phyloP scores from a whole-genome alignment of 2,113 vertebrate species.

The Anhinga rufa region DNA sequence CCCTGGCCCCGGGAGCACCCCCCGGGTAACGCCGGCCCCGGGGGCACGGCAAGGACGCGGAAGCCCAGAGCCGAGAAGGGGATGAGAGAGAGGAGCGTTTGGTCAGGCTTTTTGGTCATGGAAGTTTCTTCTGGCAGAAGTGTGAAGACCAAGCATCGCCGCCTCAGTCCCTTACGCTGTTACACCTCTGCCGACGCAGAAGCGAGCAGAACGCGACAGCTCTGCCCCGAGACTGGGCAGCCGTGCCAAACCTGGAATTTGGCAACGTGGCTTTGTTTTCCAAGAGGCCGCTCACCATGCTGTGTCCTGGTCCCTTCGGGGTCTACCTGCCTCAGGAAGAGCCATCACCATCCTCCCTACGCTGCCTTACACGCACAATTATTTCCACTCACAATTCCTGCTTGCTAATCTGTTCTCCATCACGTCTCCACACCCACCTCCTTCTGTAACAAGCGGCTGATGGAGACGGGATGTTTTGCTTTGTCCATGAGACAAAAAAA shows the following conservation, averaged over 20 bases:
- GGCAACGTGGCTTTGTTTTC: not conserved
- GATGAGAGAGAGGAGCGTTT: not conserved
- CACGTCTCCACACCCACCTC: not conserved
- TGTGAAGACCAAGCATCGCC: not conserved
- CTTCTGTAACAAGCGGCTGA: not conserved
- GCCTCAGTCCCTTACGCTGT: accelerated
- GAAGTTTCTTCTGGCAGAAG: not conserved
- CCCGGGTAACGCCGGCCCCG: no score
- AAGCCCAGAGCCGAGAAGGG: not conserved
- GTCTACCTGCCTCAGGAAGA: not conserved
- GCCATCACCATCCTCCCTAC: not conserved
- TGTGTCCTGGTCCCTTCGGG: not conserved
- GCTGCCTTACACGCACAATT: accelerated
- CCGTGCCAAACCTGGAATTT: not conserved
- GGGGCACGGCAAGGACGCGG: not conserved
- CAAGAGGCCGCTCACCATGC: not conserved
- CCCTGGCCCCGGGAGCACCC: not conserved
- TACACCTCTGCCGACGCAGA: not conserved
- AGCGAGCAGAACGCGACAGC: not conserved
- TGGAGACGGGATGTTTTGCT: not conserved
- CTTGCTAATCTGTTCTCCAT: not conserved
- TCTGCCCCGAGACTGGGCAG: not conserved
- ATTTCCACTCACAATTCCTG: not conserved
- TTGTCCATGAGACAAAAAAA: not conserved
- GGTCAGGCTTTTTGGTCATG: not conserved